These are phyloP conservation scores for Phrynocephalus vlangalii DNA, from an alignment of 2,797 vertebrate species.

Conservation along the genomic window DNA sequence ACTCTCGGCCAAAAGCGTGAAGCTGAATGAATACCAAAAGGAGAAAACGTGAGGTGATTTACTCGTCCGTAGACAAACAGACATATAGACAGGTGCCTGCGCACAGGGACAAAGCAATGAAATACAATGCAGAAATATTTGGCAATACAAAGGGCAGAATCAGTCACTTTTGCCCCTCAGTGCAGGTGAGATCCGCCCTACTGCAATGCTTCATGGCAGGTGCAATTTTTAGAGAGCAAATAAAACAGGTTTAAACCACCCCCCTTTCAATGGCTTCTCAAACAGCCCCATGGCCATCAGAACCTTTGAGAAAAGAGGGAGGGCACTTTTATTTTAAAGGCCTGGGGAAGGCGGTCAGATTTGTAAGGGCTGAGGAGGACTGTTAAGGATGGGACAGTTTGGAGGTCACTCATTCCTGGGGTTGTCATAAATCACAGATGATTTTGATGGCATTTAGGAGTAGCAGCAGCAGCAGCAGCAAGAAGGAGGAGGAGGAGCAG, in stretches of 20 bases:
- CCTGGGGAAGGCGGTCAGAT: background rate
- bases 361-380: too few species aligned
- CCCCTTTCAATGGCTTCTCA: too few species aligned
- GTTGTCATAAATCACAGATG: too few species aligned
- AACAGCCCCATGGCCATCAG: background rate
- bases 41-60: constrained; percentile 27
- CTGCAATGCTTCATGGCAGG: background rate
- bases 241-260: background rate
- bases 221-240: background rate
- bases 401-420: too few species aligned
- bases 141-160: background rate
- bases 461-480: too few species aligned
- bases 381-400: too few species aligned
- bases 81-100: too few species aligned
- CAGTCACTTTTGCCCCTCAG: background rate
- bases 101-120: background rate
- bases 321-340: background rate
- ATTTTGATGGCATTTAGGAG: too few species aligned
- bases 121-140: background rate
- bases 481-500: too few species aligned
- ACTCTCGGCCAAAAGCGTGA: constrained; percentile 91
- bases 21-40: constrained; percentile 78
- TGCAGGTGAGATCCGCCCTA: background rate
- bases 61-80: too few species aligned
- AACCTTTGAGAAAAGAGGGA: background rate